phyloP scores from a whole-genome alignment of 2,888 invertebrate species.

The Athrips mouffetella region DNA sequence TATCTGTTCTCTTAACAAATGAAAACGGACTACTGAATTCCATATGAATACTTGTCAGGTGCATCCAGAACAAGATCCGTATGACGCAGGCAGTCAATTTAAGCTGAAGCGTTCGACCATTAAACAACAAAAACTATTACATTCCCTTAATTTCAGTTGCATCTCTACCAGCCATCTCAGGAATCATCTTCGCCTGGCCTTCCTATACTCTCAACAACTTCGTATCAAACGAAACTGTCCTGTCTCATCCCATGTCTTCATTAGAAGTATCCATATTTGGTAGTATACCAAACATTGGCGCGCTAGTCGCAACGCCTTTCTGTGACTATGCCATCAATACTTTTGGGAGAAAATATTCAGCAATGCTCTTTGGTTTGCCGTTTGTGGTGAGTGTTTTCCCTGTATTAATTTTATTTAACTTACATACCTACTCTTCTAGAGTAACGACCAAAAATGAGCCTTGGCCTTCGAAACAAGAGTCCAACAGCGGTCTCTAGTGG shows the following conservation, averaged over 20 bases:
- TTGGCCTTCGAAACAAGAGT: too few species aligned
- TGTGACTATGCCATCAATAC: conserved; percentile 54
- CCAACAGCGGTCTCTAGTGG: too few species aligned
- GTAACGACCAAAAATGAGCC: too few species aligned
- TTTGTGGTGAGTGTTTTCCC: conserved; percentile 55
- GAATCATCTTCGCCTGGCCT: conserved; percentile 62
- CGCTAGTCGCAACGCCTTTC: conserved; percentile 51
- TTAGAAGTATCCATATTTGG: conserved; percentile 58
- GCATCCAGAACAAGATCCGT: too few species aligned
- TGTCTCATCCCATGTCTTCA: conserved; percentile 49
- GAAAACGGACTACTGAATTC: too few species aligned
- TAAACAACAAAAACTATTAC: conserved; percentile 6
- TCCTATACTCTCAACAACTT: conserved; percentile 59
- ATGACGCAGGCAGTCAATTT: too few species aligned
- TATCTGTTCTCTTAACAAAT: too few species aligned
- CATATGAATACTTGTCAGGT: too few species aligned
- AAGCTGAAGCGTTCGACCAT: too few species aligned
- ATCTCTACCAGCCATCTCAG: conserved; percentile 52
- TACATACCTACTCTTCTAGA: too few species aligned
- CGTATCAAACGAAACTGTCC: conserved; percentile 52
- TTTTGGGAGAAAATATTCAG: conserved; percentile 59
- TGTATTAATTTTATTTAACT: too few species aligned
- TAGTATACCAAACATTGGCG: conserved; percentile 58
- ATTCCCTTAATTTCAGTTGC: conserved; percentile 43
- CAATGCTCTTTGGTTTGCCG: conserved; percentile 59